A percentile compares a stretch with the other conserved stretches of the same genome.
Evolutionary conservation across 2,113 vertebrate genomes (phyloP).

Genomic region (Nothocercus nigrocapillus): DNA sequence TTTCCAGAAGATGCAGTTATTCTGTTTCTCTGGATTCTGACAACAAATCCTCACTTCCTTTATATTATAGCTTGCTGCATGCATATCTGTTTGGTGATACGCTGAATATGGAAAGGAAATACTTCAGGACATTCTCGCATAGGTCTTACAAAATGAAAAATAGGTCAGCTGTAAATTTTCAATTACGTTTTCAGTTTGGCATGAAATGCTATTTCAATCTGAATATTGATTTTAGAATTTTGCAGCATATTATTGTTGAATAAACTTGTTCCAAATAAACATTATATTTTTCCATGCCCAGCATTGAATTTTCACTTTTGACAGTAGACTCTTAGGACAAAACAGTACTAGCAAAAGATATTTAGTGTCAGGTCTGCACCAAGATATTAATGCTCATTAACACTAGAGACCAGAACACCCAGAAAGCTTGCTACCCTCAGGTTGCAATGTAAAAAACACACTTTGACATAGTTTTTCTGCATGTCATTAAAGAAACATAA

Average conservation of each 20-base stretch:
- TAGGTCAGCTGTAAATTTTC: background rate
- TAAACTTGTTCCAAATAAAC: background rate
- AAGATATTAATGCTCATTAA: background rate
- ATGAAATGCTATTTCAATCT: background rate
- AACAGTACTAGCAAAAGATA: background rate
- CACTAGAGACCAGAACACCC: background rate
- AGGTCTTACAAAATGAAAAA: background rate
- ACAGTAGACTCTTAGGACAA: background rate
- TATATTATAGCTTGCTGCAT: conserved; percentile 4
- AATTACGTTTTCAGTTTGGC: background rate
- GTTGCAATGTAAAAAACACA: background rate
- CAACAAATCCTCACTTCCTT: conserved; percentile 54
- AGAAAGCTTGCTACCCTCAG: background rate
- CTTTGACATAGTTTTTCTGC: background rate
- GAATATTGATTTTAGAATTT: conserved; percentile 19
- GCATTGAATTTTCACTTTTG: background rate
- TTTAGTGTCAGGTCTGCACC: fast-evolving
- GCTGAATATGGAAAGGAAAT: conserved; percentile 25
- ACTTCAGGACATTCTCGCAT: background rate
- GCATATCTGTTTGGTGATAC: conserved; percentile 24
- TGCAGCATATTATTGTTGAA: background rate
- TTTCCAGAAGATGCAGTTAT: conserved; percentile 23
- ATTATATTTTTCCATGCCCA: background rate
- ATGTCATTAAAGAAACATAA: conserved; percentile 13
- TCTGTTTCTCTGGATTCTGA: conserved; percentile 59